Conservation (phyloP, 2,797 vertebrate species). For the Eulemur mongoz region DNA sequence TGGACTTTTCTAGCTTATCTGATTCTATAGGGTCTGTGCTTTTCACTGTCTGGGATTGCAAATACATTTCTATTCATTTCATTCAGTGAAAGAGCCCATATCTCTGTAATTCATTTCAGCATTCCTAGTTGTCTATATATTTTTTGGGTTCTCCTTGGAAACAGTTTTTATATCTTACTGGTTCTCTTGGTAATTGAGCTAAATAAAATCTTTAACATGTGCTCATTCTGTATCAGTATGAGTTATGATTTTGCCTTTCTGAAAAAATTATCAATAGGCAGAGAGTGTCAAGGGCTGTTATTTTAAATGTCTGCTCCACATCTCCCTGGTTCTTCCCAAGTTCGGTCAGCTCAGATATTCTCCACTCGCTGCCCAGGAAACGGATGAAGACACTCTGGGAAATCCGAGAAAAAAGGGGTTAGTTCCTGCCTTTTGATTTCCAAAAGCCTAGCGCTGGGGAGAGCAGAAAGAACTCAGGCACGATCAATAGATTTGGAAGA, state of each 20-base stretch:
- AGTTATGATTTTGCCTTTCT: not conserved
- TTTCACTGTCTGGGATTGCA: not conserved
- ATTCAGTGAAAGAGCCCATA: not conserved
- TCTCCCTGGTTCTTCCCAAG: not conserved
- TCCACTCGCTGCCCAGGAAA: not conserved
- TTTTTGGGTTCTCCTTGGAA: not conserved
- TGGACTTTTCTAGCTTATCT: not conserved
- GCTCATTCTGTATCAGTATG: not conserved
- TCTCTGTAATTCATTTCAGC: not conserved
- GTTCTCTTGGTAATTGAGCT: not conserved
- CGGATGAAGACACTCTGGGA: not conserved
- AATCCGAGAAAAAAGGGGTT: not conserved
- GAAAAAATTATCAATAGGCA: not conserved
- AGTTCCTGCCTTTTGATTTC: not conserved
- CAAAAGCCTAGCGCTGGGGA: not conserved
- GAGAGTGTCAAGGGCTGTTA: not conserved
- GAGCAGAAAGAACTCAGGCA: not conserved
- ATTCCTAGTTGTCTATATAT: not conserved
- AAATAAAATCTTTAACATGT: not conserved
- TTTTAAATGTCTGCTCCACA: not conserved
- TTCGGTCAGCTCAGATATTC: not conserved
- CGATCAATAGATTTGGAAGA: not conserved
- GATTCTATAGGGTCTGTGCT: not conserved
- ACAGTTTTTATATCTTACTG: not conserved
- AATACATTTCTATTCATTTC: not conserved